A percentile compares a stretch with the other conserved stretches of the same genome.
Conservation (phyloP, 2,113 vertebrate genomes). For the Lipophrys pholis region DNA sequence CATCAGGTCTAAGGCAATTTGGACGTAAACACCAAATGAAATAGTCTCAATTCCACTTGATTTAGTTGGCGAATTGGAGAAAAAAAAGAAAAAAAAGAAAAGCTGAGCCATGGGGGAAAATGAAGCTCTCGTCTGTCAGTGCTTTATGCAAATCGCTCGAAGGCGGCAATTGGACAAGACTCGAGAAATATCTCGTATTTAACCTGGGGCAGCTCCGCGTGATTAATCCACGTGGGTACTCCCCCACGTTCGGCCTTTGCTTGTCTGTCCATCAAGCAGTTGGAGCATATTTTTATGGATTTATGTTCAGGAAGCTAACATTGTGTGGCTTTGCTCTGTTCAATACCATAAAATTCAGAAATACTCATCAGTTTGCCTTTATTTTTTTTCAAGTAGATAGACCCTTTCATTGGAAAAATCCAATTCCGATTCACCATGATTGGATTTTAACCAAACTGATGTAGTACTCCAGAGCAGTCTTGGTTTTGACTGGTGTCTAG, state of each 20-base stretch:
- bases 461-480: too few relatives aligned
- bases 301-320: too few relatives aligned
- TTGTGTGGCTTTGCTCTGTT: too few relatives aligned
- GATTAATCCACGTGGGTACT: constrained; percentile 49
- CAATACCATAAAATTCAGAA: too few relatives aligned
- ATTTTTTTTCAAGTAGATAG: too few relatives aligned
- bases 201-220: constrained; percentile 49
- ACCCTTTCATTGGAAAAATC: not conserved
- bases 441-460: not conserved
- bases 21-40: constrained; percentile 44
- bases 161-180: constrained; percentile 44
- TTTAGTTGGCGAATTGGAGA: constrained; percentile 10
- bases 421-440: constrained; percentile 40
- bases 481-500: too few relatives aligned
- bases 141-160: constrained; percentile 41
- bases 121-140: constrained; percentile 37
- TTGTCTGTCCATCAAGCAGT: not conserved
- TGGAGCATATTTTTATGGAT: not conserved
- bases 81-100: not conserved
- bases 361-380: too few relatives aligned
- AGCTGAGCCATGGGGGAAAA: constrained; percentile 33
- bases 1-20: constrained; percentile 37
- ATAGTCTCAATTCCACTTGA: constrained; percentile 45
- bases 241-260: constrained; percentile 11
- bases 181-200: constrained; percentile 64